Percentiles rank a stretch among this genome's conserved stretches.
These are phyloP conservation scores for Acanthosepion esculentum DNA, from an alignment of 2,888 invertebrate genomes.

Conservation along the genomic window DNA sequence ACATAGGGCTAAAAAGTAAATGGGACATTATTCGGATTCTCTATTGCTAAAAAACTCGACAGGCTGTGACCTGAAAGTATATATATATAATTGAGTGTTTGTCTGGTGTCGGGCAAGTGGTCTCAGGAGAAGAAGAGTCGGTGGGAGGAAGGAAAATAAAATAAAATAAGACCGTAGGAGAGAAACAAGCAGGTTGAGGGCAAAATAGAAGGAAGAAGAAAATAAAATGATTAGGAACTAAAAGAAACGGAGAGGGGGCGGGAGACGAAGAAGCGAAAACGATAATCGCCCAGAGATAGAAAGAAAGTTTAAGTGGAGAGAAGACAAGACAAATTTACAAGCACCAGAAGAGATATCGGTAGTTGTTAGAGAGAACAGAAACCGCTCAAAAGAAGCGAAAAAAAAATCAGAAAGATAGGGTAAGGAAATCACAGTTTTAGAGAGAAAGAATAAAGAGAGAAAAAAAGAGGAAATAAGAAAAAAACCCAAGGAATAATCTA, in stretches of 20 bases:
- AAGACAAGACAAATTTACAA: background rate
- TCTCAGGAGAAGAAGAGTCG: too few relatives aligned
- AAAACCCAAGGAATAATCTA: background rate
- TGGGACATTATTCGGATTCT: background rate
- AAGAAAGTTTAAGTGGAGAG: background rate
- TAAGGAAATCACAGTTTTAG: background rate
- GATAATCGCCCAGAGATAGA: background rate
- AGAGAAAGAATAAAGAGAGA: background rate
- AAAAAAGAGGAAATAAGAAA: background rate
- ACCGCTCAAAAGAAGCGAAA: too few relatives aligned
- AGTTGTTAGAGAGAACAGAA: background rate
- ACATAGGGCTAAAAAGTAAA: background rate
- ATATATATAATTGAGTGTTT: background rate
- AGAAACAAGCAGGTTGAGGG: background rate
- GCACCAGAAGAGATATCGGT: too few relatives aligned
- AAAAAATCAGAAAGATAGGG: background rate
- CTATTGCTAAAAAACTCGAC: background rate
- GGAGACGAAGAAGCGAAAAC: background rate
- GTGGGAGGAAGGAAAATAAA: background rate
- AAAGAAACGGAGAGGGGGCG: background rate
- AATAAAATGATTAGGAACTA: background rate
- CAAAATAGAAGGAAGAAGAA: background rate
- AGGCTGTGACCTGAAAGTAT: constrained; percentile 22
- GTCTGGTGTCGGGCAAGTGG: background rate
- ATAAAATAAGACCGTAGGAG: background rate